Evolutionary conservation across 2,797 vertebrate genomes (phyloP), one percentile per base, ranked within the genome.

Genomic region (Hypotaenidia philippensis): DNA sequence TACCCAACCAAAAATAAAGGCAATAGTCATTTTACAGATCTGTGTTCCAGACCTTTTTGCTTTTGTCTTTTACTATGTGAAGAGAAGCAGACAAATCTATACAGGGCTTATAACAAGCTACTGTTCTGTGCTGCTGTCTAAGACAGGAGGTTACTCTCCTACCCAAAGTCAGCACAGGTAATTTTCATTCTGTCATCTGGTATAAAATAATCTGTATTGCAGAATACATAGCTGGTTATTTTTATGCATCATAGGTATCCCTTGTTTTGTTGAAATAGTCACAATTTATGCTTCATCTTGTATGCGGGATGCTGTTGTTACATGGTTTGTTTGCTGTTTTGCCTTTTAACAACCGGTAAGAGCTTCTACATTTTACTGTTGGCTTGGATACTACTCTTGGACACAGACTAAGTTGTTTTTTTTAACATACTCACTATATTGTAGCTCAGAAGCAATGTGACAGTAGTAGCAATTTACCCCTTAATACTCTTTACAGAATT

Each of bases 71-170:
- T 91, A 87, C 5, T 29, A 57, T 13, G 10, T 10, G 12, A 78
- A 53, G 31, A 79, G 22, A 79, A 79, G 23, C 53, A 83, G 56
- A 81, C 93, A 93, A 82, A 90, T 55, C 80, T 90, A 76, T 94
- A 82, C 93, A 94, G 91, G 69, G 22, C 34, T n/a, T 79, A 40
- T 90, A 91, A 84, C 57, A 95, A 83, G 75, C 41, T 83, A 71
- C 21, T 76, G 47, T 78, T 93, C 65, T 64, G 50, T 75, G 60
- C 36, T 78, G 85, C 74, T 85, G 26, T 36, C 79, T 88, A 86
- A 87, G 36, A 59, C 60, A 82, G 66, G 84, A 60, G 0, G 8
- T 87, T 85, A 44, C 27, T 53, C 16, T 77, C 45, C 26, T 85
- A 41, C 23, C 36, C 70, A 60, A 83, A 78, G 60, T 84, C 68